Base-by-base conservation (phyloP, 1,140 invertebrate species). In the Procambarus clarkii region DNA sequence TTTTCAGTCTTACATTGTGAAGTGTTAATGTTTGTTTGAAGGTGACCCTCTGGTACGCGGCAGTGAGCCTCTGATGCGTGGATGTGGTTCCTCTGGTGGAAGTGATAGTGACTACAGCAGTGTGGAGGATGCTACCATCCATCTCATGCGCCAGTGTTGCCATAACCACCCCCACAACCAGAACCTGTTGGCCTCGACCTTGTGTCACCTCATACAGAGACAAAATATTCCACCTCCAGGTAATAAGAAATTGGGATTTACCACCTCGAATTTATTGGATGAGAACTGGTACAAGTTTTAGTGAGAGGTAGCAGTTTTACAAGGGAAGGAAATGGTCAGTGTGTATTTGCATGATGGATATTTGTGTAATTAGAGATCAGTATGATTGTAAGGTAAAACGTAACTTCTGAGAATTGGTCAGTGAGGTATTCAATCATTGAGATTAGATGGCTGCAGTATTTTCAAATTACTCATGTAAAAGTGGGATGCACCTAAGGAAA, bases 101-200 rank as follows among this genome's bases (percentile, higher is more conserved):
- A 92, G 78, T 18, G 86, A 92, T 34, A 90, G 86, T 60, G 92
- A 92, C 46, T 92, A 92, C 76, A 93, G 91, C 78, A 88, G 86
- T 74, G 93, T 95, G 48, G 95, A 95, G 93, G 94, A 94, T 76
- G 94, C 94, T 46, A 94, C 94, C 34, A 94, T 95, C 0, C 93
- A 93, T 50, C 95, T 95, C 85, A 94, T 95, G 93, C 94, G 93
- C 21, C 92, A 96, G 92, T 97, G 98, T 92, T 98, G 97, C 86
- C 96, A 97, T 93, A 97, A 97, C 94, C 98, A 98, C 95, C 95
- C 96, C 0, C 95, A 95, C 76, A 98, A 98, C 94, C 98, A 98
- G 94, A 96, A 97, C 81, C 95, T 97, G 21, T 96, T 98, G 60
- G 97, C 98, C 5, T 96, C 96, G 88, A 96, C 97, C 11, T 94